Conservation (phyloP, 2,113 vertebrate species). For the Tragelaphus imberbis region DNA sequence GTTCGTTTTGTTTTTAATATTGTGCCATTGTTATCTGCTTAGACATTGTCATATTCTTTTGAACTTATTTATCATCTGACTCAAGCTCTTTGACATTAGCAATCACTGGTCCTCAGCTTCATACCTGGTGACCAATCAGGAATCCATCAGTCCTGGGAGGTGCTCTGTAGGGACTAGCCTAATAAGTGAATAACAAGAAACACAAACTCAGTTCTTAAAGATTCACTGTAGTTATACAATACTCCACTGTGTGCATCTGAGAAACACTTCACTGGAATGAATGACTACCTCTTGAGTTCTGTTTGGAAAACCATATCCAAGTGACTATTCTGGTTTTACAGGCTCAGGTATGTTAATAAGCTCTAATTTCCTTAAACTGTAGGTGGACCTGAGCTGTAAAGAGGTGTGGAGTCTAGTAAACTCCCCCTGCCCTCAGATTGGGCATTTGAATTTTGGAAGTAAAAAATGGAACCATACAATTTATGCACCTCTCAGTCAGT, state of each 20-base stretch:
- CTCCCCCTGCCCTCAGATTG: neutral
- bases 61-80: neutral
- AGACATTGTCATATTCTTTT: neutral
- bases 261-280: neutral
- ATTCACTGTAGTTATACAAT: neutral
- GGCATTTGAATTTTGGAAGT: neutral
- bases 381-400: neutral
- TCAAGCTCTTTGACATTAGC: neutral
- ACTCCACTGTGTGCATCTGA: neutral
- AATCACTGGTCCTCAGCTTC: neutral
- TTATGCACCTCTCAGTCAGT: neutral
- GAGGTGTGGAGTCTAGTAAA: neutral
- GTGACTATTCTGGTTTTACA: slow-evolving; percentile 59
- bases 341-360: slow-evolving; percentile 37
- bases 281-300: neutral
- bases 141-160: neutral
- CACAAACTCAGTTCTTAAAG: neutral
- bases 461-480: neutral
- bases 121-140: neutral
- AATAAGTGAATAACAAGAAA: neutral
- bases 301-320: slow-evolving; percentile 8
- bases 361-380: slow-evolving; percentile 40
- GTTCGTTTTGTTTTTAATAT: neutral
- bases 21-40: neutral
- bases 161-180: neutral